Percentiles rank a stretch among this genome's conserved stretches.
Evolutionary conservation across 2,113 vertebrate genomes (phyloP).

Genomic region (Strix uralensis): DNA sequence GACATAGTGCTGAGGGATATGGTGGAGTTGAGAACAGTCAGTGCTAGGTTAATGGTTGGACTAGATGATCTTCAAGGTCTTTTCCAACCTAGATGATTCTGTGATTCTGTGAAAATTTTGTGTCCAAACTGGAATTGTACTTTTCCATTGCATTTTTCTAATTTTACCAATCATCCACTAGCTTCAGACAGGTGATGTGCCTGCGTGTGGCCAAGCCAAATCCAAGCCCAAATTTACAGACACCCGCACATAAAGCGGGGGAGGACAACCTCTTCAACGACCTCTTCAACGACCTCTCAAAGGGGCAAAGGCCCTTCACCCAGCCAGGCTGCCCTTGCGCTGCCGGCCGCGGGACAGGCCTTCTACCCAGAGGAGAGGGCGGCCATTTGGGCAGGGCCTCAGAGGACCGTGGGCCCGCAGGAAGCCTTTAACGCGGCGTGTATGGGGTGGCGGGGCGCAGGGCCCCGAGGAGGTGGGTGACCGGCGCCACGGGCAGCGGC

Average conservation of each 20-base stretch:
- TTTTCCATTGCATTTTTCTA: background rate
- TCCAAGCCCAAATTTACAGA: background rate
- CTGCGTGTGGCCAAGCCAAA: accelerated
- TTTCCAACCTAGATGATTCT: too few species aligned
- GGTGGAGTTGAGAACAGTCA: too few species aligned
- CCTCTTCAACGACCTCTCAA: accelerated
- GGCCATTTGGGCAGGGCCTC: too few species aligned
- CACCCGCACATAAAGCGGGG: accelerated
- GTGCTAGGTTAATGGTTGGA: too few species aligned
- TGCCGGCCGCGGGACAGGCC: too few species aligned
- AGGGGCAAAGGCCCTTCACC: background rate
- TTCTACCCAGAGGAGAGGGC: background rate
- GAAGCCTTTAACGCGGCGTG: background rate
- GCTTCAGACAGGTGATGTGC: accelerated
- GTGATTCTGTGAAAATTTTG: background rate
- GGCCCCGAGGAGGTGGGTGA: accelerated
- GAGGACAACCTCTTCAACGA: accelerated
- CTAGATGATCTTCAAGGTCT: too few species aligned
- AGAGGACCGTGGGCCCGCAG: accelerated
- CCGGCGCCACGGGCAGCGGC: accelerated
- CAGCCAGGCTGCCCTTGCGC: background rate
- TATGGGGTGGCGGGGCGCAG: accelerated
- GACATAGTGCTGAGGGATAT: too few species aligned
- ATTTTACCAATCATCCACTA: accelerated
- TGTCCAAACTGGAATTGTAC: background rate